Base-by-base conservation (phyloP, 2,113 vertebrate species). In the Abramis brama region DNA sequence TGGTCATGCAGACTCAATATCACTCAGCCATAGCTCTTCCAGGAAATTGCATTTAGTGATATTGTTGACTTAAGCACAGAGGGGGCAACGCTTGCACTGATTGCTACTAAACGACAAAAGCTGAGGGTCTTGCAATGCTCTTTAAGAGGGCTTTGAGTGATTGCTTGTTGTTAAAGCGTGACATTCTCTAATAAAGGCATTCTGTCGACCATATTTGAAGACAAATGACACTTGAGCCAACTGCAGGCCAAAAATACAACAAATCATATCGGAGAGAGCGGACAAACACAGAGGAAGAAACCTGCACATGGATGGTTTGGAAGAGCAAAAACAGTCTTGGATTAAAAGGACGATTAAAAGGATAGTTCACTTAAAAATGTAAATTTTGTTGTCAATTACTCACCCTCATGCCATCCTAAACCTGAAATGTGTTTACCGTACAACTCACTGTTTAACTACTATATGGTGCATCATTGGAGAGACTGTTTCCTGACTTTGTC, bases 11-110 rank as follows among this genome's bases (percentile, higher is more conserved):
- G 85, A 82, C 45, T 47, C 87, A 60, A 52, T 39, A 15, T 33
- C 12, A 57, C 85, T 80, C 80, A 60, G 86, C 79, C 91, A 86
- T 85, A 23, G 86, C 39, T 86, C 15, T 76, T 77, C 52, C 0
- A 87, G 59, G 83, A 93, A 92, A 91, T 85, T 83, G 82, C 75
- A 87, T 92, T 89, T 89, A 89, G 83, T 90, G 86, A 89, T 86
- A 75, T 43, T 88, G 82, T 91, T 89, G 88, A 91, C 0, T 2
- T 59, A 88, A 87, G 74, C 78, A 91, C 84, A 87, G 89, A 87
- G 86, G 77, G 85, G 47, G 88, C 86, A 79, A 66, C n/a, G 77
- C 87, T 82, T 88, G 25, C 50, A 75, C 1, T 21, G 64, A 79
- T 89, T 86, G 82, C 3, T 86, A 79, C 91, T 88, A 90, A 91